Conservation (phyloP, 2,797 vertebrate species). For the Myripristis murdjan region DNA sequence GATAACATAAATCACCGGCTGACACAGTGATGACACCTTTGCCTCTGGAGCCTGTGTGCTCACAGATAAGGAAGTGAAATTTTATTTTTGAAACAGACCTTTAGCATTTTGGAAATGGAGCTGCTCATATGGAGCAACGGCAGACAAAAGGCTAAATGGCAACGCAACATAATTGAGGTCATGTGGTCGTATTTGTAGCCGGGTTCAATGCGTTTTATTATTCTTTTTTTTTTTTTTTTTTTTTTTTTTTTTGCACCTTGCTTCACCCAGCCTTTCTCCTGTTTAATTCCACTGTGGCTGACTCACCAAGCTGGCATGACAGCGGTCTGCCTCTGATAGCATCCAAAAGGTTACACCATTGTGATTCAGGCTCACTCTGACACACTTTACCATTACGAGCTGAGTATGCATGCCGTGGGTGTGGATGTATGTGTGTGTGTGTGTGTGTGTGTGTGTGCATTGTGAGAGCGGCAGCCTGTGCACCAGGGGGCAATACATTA, state of each 20-base stretch:
- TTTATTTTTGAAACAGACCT: too few relatives aligned
- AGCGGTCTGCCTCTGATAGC: constrained; percentile 31
- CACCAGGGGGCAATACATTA: constrained; percentile 28
- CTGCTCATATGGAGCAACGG: background rate
- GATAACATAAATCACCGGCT: too few relatives aligned
- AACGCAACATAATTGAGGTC: background rate
- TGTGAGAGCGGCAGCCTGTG: constrained; percentile 5
- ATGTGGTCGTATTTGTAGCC: background rate
- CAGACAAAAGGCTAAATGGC: background rate
- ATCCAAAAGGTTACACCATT: constrained; percentile 31
- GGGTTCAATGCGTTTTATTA: background rate
- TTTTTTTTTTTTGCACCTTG: background rate
- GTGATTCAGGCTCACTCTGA: constrained; percentile 42
- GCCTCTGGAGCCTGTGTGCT: too few relatives aligned
- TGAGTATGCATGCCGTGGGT: background rate
- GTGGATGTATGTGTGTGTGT: constrained; percentile 5
- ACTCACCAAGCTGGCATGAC: constrained; percentile 43
- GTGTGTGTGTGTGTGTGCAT: background rate
- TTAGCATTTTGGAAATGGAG: too few relatives aligned
- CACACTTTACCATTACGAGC: constrained; percentile 4
- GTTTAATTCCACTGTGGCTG: constrained; percentile 37
- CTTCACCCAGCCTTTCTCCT: constrained; percentile 6
- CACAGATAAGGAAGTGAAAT: too few relatives aligned
- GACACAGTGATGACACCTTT: too few relatives aligned
- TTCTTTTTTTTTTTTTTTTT: too few relatives aligned